These are phyloP conservation scores for Calameuta pallipes DNA, from an alignment of 2,888 invertebrate species.

Conservation along the genomic window DNA sequence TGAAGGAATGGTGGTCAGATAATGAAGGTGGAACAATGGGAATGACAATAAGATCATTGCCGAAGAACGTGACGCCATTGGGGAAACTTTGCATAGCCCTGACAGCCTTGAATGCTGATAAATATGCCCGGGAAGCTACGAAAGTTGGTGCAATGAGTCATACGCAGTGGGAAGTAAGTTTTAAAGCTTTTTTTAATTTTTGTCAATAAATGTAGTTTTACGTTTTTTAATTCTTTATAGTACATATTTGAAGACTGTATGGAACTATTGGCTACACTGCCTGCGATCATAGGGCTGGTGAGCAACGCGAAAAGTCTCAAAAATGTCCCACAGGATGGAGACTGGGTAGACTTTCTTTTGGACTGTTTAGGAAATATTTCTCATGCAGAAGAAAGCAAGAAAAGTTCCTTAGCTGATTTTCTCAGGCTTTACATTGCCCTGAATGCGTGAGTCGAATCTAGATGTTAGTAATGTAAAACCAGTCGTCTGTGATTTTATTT, in stretches of 20 bases:
- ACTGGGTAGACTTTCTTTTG: constrained; percentile 52
- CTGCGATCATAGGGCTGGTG: constrained; percentile 52
- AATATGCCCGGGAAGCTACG: constrained; percentile 32
- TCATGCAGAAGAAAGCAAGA: constrained; percentile 30
- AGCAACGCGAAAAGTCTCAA: constrained; percentile 23
- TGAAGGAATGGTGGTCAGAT: constrained; percentile 45
- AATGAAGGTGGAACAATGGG: constrained; percentile 39
- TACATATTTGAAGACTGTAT: constrained; percentile 56
- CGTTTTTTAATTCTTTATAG: constrained; percentile 30
- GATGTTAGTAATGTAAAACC: not conserved
- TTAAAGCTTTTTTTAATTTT: not conserved
- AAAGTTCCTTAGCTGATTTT: constrained; percentile 44
- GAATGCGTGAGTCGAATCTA: constrained; percentile 48
- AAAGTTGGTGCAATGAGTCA: constrained; percentile 34
- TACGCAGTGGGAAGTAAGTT: constrained; percentile 54
- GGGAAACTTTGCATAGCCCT: constrained; percentile 48
- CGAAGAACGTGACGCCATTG: constrained; percentile 43
- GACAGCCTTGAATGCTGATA: constrained; percentile 43
- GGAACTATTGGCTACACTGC: constrained; percentile 54
- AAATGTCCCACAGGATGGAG: constrained; percentile 35
- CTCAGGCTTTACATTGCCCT: constrained; percentile 49
- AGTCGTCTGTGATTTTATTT: not conserved
- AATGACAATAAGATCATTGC: constrained; percentile 41
- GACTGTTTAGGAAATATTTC: constrained; percentile 39
- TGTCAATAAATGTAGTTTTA: constrained; percentile 4